Conservation (phyloP, 2,113 vertebrate genomes). For the Felis chaus region DNA sequence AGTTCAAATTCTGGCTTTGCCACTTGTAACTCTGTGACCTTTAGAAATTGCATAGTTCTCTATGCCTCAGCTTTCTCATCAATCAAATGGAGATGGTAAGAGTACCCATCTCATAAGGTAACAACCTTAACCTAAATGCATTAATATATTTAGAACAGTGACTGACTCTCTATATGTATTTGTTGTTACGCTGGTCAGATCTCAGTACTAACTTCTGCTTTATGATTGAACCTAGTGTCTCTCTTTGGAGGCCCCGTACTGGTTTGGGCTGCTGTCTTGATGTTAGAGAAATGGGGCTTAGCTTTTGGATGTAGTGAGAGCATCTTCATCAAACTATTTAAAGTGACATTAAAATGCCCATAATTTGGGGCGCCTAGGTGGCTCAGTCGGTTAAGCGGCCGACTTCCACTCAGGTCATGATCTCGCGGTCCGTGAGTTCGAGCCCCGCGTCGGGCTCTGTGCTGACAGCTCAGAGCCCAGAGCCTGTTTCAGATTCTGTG, state of each 20-base stretch:
- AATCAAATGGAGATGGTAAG: not conserved
- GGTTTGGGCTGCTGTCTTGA: not conserved
- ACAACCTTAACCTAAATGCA: not conserved
- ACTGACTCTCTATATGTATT: not conserved
- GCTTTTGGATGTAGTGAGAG: not conserved
- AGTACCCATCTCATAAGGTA: not conserved
- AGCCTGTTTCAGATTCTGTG: no score
- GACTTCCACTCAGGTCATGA: no score
- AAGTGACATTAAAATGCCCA: conserved; percentile 12
- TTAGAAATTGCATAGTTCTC: not conserved
- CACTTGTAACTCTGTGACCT: not conserved
- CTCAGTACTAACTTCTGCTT: not conserved
- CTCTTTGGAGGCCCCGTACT: not conserved
- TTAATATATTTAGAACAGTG: not conserved
- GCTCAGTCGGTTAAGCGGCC: no score
- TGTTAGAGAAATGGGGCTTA: not conserved
- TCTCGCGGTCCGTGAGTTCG: no score
- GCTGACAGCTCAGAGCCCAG: no score
- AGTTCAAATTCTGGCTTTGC: conserved; percentile 17
- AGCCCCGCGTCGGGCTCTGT: no score
- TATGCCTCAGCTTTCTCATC: conserved; percentile 15
- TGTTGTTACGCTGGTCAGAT: not conserved
- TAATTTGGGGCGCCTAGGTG: not conserved
- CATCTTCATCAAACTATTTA: not conserved
- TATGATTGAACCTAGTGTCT: not conserved